These are phyloP conservation scores for Spea bombifrons DNA, from an alignment of 2,113 vertebrate genomes.

Conservation along the genomic window DNA sequence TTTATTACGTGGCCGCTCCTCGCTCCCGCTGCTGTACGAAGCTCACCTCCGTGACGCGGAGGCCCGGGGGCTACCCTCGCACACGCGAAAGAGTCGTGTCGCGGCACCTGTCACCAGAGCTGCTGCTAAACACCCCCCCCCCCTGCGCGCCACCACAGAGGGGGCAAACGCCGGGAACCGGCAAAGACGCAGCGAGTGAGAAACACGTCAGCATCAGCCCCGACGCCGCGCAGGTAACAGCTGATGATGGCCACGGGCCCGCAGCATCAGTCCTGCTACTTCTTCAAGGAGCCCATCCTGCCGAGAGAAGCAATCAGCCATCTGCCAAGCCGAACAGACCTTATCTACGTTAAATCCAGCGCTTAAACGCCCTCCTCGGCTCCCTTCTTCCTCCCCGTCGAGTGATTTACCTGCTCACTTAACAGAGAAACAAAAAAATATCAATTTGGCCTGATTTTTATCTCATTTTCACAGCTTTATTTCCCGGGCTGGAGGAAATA, in stretches of 20 bases:
- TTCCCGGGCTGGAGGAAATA: too few relatives aligned
- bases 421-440: too few relatives aligned
- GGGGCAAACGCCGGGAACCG: background rate
- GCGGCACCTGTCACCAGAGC: slow-evolving; percentile 61
- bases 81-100: slow-evolving; percentile 19
- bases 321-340: slow-evolving; percentile 51
- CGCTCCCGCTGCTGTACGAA: slow-evolving; percentile 31
- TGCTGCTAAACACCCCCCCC: slow-evolving; percentile 53
- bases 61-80: slow-evolving; percentile 53
- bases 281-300: slow-evolving; percentile 58
- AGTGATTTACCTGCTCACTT: too few relatives aligned
- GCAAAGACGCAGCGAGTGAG: slow-evolving; percentile 32
- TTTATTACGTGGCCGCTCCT: slow-evolving; percentile 9
- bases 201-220: slow-evolving; percentile 45
- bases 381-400: too few relatives aligned
- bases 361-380: too few relatives aligned
- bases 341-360: too few relatives aligned
- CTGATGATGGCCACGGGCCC: slow-evolving; percentile 53
- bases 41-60: slow-evolving; percentile 51
- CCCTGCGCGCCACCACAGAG: background rate
- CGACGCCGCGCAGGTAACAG: slow-evolving; percentile 48
- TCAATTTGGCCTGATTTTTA: too few relatives aligned
- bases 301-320: slow-evolving; percentile 57
- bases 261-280: slow-evolving; percentile 45
- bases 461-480: too few relatives aligned